Conservation (phyloP, 2,797 vertebrate genomes). For the Gadopsis marmoratus region DNA sequence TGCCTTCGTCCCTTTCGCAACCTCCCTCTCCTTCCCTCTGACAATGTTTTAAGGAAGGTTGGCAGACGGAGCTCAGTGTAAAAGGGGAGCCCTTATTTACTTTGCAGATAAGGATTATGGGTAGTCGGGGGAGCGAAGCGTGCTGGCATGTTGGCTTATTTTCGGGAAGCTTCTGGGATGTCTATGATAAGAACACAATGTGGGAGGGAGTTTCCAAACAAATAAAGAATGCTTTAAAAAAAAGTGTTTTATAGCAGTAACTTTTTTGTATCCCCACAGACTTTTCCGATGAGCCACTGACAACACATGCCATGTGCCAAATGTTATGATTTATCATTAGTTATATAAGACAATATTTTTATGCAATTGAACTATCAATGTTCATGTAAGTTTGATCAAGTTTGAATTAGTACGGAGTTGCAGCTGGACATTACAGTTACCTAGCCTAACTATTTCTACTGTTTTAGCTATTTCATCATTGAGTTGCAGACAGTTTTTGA, state of each 20-base stretch:
- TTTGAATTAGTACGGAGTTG: neutral
- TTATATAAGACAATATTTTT: neutral
- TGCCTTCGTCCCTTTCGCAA: constrained; percentile 3
- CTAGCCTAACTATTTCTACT: neutral
- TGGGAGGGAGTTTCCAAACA: constrained; percentile 42
- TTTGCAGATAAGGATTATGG: constrained; percentile 78
- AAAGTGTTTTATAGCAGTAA: neutral
- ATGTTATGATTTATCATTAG: neutral
- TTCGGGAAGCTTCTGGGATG: constrained; percentile 76
- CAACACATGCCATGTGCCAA: neutral
- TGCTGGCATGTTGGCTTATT: constrained; percentile 73
- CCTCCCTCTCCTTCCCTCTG: constrained; percentile 30
- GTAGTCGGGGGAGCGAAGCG: constrained; percentile 50
- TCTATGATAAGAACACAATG: constrained; percentile 70
- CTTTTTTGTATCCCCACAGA: neutral
- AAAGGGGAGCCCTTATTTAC: constrained; percentile 77
- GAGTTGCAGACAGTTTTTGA: no score
- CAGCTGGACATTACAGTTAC: neutral
- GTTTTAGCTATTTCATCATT: neutral
- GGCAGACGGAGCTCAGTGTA: constrained; percentile 54
- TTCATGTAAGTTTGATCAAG: constrained; percentile 1
- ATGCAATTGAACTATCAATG: neutral
- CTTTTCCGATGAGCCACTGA: neutral
- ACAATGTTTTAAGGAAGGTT: constrained; percentile 44
- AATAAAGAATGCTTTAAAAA: constrained; percentile 30